Percentiles rank a stretch among this genome's conserved stretches.
phyloP scores from a whole-genome alignment of 2,113 vertebrate genomes.

The Anoplopoma fimbria region DNA sequence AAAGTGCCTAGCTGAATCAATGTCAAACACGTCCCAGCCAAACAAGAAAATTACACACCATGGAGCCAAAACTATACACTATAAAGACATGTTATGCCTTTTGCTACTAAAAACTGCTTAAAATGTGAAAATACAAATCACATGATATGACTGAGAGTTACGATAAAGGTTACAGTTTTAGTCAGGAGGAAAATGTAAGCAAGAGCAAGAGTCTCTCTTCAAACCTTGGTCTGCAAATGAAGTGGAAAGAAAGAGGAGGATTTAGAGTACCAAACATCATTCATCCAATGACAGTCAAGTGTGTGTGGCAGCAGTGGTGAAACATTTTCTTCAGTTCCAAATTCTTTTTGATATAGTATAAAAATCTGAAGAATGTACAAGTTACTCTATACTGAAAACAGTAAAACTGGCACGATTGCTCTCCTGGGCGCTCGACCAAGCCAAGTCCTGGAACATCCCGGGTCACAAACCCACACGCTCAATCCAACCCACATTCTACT shows the following conservation, averaged over 20 bases:
- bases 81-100: neutral
- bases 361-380: slow-evolving; percentile 76
- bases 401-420: slow-evolving; percentile 69
- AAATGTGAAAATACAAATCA: slow-evolving; percentile 24
- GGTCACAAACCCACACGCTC: slow-evolving; percentile 76
- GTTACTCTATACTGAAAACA: slow-evolving; percentile 67
- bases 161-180: slow-evolving; percentile 1
- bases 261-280: neutral
- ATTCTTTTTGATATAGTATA: slow-evolving; percentile 62
- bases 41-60: slow-evolving; percentile 33
- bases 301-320: neutral
- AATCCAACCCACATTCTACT: slow-evolving; percentile 72
- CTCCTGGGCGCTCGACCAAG: slow-evolving; percentile 72
- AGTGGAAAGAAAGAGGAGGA: neutral
- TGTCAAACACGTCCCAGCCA: slow-evolving; percentile 43
- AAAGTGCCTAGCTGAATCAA: slow-evolving; percentile 44
- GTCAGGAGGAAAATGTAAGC: slow-evolving; percentile 17
- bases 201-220: neutral
- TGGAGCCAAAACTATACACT: slow-evolving; percentile 26
- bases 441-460: slow-evolving; percentile 69
- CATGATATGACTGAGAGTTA: neutral
- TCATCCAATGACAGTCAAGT: slow-evolving; percentile 20
- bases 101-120: slow-evolving; percentile 4
- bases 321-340: neutral
- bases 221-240: slow-evolving; percentile 17